Evolutionary conservation across 2,797 vertebrate genomes (phyloP).

Genomic region (Aldrovandia affinis): DNA sequence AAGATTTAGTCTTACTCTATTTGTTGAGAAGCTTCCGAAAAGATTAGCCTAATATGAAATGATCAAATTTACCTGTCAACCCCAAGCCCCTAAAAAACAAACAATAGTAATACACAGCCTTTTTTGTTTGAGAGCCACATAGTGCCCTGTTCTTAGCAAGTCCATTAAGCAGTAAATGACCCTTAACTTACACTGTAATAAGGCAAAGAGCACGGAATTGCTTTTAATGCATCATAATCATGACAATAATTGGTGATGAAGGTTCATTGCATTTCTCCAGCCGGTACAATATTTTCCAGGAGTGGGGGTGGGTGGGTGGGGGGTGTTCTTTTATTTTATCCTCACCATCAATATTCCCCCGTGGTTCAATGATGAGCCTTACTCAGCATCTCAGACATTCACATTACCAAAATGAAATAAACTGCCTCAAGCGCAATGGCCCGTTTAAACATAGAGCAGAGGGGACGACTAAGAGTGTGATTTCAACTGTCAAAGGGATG

Average conservation of each 20-base stretch:
- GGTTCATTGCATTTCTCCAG: constrained; percentile 64
- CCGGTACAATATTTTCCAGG: constrained; percentile 50
- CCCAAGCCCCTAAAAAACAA: constrained; percentile 43
- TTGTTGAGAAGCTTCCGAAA: background rate
- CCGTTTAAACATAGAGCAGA: background rate
- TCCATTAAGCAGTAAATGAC: constrained; percentile 81
- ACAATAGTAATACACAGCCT: constrained; percentile 16
- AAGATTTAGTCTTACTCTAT: too few species aligned
- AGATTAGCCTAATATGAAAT: background rate
- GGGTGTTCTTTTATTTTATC: background rate
- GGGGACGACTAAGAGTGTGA: background rate
- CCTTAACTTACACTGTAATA: constrained; percentile 70
- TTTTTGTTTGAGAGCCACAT: background rate
- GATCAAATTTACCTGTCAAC: background rate
- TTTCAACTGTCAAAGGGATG: constrained; percentile 14
- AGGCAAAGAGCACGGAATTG: constrained; percentile 63
- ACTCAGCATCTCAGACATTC: background rate
- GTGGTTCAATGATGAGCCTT: background rate
- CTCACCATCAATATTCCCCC: background rate
- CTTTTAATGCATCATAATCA: constrained; percentile 75
- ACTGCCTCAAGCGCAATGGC: background rate
- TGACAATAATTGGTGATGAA: constrained; percentile 72
- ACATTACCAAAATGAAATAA: background rate
- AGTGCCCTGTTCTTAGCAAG: constrained; percentile 59
- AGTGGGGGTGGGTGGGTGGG: background rate